Conservation (phyloP, 2,888 invertebrate genomes). For the Polyommatus iphigenia region DNA sequence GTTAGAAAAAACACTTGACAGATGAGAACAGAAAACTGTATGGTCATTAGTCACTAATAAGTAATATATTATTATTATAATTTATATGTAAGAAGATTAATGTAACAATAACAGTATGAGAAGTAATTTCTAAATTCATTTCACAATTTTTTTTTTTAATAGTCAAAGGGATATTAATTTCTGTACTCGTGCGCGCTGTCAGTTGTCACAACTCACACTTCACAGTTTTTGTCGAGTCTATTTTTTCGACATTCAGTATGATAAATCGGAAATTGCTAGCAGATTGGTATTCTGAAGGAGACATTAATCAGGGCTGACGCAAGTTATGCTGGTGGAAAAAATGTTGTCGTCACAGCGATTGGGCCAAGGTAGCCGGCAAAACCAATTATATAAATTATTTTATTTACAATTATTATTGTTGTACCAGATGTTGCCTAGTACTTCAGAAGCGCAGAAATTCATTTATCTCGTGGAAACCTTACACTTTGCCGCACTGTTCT, state of each 20-base stretch:
- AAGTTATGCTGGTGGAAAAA: conserved; percentile 1
- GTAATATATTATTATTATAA: no score
- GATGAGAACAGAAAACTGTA: no score
- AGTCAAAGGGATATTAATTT: not conserved
- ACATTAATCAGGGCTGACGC: conserved; percentile 6
- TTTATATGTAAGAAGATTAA: no score
- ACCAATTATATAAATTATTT: not conserved
- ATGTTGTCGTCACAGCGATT: not conserved
- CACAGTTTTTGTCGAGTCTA: not conserved
- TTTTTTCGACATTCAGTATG: not conserved
- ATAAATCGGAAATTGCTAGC: not conserved
- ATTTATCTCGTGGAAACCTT: no score
- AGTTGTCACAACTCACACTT: not conserved
- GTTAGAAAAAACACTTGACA: no score
- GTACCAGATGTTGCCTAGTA: no score
- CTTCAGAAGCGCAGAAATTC: no score
- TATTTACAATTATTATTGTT: not conserved
- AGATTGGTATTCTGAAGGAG: conserved; percentile 16
- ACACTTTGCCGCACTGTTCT: no score
- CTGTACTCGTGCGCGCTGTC: not conserved
- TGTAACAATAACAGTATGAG: no score
- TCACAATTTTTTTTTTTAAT: no score
- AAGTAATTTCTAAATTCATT: no score
- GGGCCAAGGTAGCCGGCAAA: not conserved
- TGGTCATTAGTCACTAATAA: no score